Percentiles rank a stretch among this genome's conserved stretches.
phyloP scores from a whole-genome alignment of 2,888 invertebrate species.

The Drosophila quinaria region DNA sequence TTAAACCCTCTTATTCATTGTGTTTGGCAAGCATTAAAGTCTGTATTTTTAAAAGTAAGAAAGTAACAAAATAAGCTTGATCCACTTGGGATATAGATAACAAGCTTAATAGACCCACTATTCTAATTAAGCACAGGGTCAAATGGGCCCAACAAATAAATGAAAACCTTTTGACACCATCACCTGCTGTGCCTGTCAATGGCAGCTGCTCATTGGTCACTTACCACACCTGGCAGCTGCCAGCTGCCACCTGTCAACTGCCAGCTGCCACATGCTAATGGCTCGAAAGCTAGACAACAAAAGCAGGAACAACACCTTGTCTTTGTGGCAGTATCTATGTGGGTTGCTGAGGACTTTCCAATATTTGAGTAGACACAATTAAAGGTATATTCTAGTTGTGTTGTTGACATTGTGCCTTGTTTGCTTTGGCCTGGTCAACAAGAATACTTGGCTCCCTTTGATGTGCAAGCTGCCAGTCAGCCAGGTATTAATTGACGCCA shows the following conservation, averaged over 20 bases:
- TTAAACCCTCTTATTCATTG: no score
- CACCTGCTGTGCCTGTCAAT: slow-evolving; percentile 47
- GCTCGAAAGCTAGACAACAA: slow-evolving; percentile 36
- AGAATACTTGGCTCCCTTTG: slow-evolving; percentile 40
- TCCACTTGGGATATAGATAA: background rate
- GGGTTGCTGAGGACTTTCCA: slow-evolving; percentile 51
- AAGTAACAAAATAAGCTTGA: background rate
- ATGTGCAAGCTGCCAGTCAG: slow-evolving; percentile 22
- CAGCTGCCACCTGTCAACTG: slow-evolving; percentile 27
- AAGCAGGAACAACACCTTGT: slow-evolving; percentile 29
- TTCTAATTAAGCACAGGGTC: background rate
- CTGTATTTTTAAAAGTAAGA: background rate
- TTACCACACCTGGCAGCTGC: slow-evolving; percentile 46
- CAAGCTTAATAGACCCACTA: background rate
- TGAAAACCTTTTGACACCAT: slow-evolving; percentile 16
- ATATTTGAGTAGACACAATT: slow-evolving; percentile 64
- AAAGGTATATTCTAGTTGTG: slow-evolving; percentile 50
- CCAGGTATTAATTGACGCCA: slow-evolving; percentile 41
- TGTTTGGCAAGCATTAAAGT: background rate
- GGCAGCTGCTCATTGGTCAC: slow-evolving; percentile 36
- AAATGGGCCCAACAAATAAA: background rate
- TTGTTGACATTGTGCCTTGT: slow-evolving; percentile 39
- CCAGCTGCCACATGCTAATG: slow-evolving; percentile 42
- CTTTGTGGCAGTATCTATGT: slow-evolving; percentile 39
- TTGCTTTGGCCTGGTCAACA: slow-evolving; percentile 29